Conservation (phyloP, 2,797 vertebrate genomes). For the Cossypha dichroa region DNA sequence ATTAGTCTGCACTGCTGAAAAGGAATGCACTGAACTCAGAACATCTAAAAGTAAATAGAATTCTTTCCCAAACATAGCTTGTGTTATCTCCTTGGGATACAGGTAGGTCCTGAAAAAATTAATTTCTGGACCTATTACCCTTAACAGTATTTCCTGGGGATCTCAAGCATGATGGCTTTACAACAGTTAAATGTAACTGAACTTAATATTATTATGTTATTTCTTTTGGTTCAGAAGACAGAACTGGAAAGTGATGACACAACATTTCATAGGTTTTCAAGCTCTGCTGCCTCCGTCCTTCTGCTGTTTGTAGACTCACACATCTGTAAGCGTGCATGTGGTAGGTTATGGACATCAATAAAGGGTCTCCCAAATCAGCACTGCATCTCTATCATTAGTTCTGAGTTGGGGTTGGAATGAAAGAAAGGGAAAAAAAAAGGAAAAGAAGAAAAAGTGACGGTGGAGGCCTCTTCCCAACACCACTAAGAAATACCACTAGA, state of each 20-base stretch:
- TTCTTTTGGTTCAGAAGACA: neutral
- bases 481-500: neutral
- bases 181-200: neutral
- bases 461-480: neutral
- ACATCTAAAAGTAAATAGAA: neutral
- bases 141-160: neutral
- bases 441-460: neutral
- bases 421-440: fast-evolving
- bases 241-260: neutral
- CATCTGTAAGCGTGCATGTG: neutral
- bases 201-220: neutral
- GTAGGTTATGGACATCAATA: neutral
- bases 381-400: neutral
- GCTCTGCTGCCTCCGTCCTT: neutral
- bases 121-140: neutral
- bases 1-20: neutral
- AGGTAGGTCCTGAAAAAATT: neutral
- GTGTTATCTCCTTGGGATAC: neutral
- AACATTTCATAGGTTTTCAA: neutral
- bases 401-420: fast-evolving
- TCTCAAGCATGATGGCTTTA: neutral
- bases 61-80: neutral
- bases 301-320: neutral
- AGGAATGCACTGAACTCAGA: neutral
- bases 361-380: neutral